Evolutionary conservation across 1,140 invertebrate genomes (phyloP), one percentile per base, ranked within the genome.

Genomic region (Bombus superbus): DNA sequence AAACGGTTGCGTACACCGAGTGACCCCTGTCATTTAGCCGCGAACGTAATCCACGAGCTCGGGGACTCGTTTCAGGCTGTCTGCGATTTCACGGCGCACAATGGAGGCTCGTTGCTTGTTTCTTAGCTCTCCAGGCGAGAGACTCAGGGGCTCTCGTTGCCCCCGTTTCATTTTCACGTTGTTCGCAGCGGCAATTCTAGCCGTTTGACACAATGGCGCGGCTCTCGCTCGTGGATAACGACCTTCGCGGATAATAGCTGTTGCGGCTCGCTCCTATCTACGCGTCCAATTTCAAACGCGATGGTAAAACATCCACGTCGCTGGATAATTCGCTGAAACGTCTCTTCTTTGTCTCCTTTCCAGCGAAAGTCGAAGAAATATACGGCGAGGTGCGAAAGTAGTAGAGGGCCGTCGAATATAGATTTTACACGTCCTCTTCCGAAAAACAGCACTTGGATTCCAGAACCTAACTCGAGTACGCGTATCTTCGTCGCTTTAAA

Each of bases 161-260:
- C 81, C 89, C 59, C 89, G 86, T 90, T 90, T 90, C 89, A 82
- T 90, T 90, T 88, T 90, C 89, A 81, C 83, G 81, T 90, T 57
- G 85, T 64, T 77, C 71, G 32, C 57, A 53, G n/a, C 57, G 47
- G 79, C 83, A 66, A 88, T 86, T 83, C 83, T 74, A 89, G 13
- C 73, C 68, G 81, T 89, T 90, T 90, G 88, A 90, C 89, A 90
- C 85, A 90, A 81, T 87, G 18, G 38, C 57, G 38, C 25, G 53
- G 79, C 15, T 62, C 68, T 86, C 78, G 81, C 78, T 83, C 84
- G 84, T 86, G 81, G 32, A 32, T 75, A 83, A 89, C 88, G 88
- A 89, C 88, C 88, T 90, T 90, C 81, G 77, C 78, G 89, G 79
- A 85, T 90, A 90, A 86, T 81, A 77, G 64, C 38, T 22, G 44